These are phyloP conservation scores for Aricia agestis DNA, from an alignment of 1,140 invertebrate genomes.

Conservation along the genomic window DNA sequence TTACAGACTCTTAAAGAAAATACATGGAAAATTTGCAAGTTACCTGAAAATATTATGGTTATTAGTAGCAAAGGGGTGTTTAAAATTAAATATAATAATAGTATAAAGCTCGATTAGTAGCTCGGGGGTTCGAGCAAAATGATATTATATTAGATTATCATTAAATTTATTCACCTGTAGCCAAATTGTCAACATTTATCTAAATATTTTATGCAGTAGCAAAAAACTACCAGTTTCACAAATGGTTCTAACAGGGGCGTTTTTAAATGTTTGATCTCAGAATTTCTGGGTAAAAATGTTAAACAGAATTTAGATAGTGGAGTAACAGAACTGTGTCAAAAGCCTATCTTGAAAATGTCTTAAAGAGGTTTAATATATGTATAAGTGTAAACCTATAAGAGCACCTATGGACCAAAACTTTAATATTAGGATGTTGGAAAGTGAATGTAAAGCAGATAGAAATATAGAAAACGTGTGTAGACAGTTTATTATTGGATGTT, in stretches of 20 bases:
- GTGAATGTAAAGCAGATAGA: slow-evolving; percentile 25
- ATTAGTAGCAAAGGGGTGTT: slow-evolving; percentile 38
- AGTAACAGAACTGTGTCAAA: slow-evolving; percentile 33
- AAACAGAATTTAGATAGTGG: slow-evolving; percentile 32
- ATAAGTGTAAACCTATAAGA: slow-evolving; percentile 36
- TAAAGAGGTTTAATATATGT: slow-evolving; percentile 46
- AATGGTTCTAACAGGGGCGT: slow-evolving; percentile 39
- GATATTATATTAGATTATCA: slow-evolving; percentile 15
- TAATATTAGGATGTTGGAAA: slow-evolving; percentile 25
- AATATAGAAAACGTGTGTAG: slow-evolving; percentile 33
- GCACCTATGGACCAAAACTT: slow-evolving; percentile 45
- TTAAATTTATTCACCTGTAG: slow-evolving; percentile 36
- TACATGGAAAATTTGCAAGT: slow-evolving; percentile 25
- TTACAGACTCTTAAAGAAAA: slow-evolving; percentile 29
- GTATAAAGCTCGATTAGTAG: slow-evolving; percentile 39
- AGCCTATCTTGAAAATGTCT: slow-evolving; percentile 43
- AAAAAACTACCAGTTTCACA: slow-evolving; percentile 33
- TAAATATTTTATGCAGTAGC: slow-evolving; percentile 30
- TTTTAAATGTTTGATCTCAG: slow-evolving; percentile 28
- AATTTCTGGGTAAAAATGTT: slow-evolving; percentile 48
- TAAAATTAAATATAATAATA: slow-evolving; percentile 28
- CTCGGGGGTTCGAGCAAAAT: slow-evolving; percentile 35
- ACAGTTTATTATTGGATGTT: slow-evolving; percentile 35
- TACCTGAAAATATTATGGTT: slow-evolving; percentile 24
- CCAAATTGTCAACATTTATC: slow-evolving; percentile 33